Evolutionary conservation across 2,888 invertebrate genomes (phyloP), one percentile per base, ranked within the genome.

Genomic region (Stegophylla sp.): DNA sequence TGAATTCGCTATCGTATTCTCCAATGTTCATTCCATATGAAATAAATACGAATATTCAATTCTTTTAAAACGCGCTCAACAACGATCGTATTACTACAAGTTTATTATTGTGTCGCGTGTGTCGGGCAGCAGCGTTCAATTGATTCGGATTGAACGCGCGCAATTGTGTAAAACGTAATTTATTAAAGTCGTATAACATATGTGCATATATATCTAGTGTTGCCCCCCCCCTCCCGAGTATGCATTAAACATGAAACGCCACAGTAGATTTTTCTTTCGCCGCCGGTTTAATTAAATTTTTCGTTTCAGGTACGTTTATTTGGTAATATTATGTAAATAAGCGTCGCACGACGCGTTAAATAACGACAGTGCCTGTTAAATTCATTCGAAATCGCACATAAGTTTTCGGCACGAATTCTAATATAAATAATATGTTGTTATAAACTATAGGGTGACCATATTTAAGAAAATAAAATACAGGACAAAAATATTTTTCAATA

Each of bases 41-140:
- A 34, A 48, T n/a, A n/a, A n/a, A n/a, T n/a, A n/a, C n/a, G n/a
- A n/a, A n/a, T 67, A 67, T 51, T 51, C n/a, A 51, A 34, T 34
- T 10, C 51, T 51, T 51, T 12, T n/a, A 51, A 69, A 69, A 51
- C 51, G 34, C 48, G n/a, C n/a, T n/a, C n/a, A n/a, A n/a, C n/a
- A n/a, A n/a, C n/a, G n/a, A n/a, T 48, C 13, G 26, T 41, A 26
- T 45, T 23, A 2, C 20, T 1, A 56, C 13, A 23, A n/a, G 45
- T 23, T 23, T 10, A 20, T 7, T 12, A 10, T 12, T 23, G 23
- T 56, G 23, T 20, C 7, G 12, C 13, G 43, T 41, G 5, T 10
- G 45, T n/a, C 7, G 3, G 17, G 26, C 4, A 28, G 9, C 0
- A 1, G 7, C 0, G 10, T 10, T 48, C 45, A 45, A 67, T 67